phyloP scores from a whole-genome alignment of 2,797 vertebrate genomes.

The Microctenopoma steveboyesi region DNA sequence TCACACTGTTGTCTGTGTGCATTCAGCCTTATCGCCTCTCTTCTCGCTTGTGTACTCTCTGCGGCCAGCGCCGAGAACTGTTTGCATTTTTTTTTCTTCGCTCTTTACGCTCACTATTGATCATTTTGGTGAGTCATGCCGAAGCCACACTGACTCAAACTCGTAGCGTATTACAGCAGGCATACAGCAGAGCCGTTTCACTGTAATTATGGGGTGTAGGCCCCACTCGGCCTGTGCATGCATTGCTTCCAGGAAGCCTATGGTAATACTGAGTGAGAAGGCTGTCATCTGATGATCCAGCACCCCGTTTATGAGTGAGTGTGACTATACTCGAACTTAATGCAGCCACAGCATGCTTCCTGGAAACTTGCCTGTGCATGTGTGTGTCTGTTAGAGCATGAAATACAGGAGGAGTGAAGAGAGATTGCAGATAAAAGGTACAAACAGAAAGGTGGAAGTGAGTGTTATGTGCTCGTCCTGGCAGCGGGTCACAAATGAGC shows the following conservation, averaged over 20 bases:
- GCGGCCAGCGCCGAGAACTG: conserved; percentile 12
- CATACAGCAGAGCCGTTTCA: conserved; percentile 16
- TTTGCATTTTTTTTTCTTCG: conserved; percentile 22
- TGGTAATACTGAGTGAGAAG: conserved; percentile 65
- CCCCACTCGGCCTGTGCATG: conserved; percentile 18
- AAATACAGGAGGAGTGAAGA: conserved; percentile 39
- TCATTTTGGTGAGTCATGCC: conserved; percentile 73
- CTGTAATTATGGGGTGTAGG: conserved; percentile 28
- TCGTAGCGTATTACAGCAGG: conserved; percentile 31
- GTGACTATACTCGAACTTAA: conserved; percentile 51
- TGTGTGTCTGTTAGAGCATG: conserved; percentile 28
- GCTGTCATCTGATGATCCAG: conserved; percentile 70
- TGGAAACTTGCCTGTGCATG: conserved; percentile 70
- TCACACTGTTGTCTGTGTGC: conserved; percentile 69
- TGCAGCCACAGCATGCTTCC: conserved; percentile 69
- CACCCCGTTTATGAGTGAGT: conserved; percentile 68
- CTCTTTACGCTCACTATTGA: conserved; percentile 70
- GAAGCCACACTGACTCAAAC: conserved; percentile 65
- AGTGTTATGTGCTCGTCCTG: conserved; percentile 37
- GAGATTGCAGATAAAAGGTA: conserved; percentile 54
- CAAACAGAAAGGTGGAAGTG: conserved; percentile 56
- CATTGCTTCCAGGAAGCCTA: conserved; percentile 74
- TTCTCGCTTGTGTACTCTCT: conserved; percentile 40
- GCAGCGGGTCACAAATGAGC: conserved; percentile 49
- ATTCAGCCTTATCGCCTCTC: conserved; percentile 59